phyloP scores from a whole-genome alignment of 2,797 vertebrate species.

The Lithobates sylvaticus region DNA sequence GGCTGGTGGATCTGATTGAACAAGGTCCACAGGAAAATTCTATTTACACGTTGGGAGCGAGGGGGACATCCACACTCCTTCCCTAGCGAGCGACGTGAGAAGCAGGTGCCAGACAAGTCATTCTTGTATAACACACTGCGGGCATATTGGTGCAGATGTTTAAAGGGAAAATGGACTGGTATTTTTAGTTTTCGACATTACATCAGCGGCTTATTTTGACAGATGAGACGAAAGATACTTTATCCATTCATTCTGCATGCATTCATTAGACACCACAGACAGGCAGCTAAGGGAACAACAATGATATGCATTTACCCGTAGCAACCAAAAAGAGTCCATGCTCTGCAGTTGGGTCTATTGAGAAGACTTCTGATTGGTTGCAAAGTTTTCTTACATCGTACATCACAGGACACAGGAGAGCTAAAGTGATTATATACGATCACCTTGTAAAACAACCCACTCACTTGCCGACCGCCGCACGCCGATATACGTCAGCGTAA shows the following conservation, averaged over 20 bases:
- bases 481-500: no score
- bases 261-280: neutral
- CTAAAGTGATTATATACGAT: no score
- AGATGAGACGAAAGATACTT: neutral
- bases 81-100: conserved; percentile 33
- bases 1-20: conserved; percentile 69
- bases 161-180: neutral
- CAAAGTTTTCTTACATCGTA: no score
- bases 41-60: conserved; percentile 68
- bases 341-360: no score
- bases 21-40: conserved; percentile 62
- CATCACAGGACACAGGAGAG: no score
- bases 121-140: conserved; percentile 1
- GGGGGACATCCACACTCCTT: conserved; percentile 46
- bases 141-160: conserved; percentile 1
- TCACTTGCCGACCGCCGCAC: no score
- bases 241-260: neutral
- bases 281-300: neutral
- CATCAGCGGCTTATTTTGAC: neutral
- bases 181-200: no score
- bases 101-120: conserved; percentile 38
- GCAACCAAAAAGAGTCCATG: no score
- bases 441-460: no score
- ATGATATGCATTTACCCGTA: neutral
- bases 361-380: no score